Evolutionary conservation across 2,888 invertebrate species (phyloP).

Genomic region (Monochamus alternatus): DNA sequence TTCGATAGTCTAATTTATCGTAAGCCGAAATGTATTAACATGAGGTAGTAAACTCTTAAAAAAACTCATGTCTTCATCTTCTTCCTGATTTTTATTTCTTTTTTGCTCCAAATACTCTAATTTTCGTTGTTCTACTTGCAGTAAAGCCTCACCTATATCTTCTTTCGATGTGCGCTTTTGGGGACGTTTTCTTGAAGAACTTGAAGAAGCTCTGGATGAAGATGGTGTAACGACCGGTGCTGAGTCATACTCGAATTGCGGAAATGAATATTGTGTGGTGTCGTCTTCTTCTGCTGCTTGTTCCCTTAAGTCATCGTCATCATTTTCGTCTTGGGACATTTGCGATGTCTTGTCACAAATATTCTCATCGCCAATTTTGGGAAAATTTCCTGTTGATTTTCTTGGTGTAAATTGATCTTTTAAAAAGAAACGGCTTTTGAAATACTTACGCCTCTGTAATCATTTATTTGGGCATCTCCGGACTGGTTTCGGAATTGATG

Average conservation of each 20-base stretch:
- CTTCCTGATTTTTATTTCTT: conserved; percentile 38
- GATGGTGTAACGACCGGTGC: not conserved
- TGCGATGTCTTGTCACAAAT: no score
- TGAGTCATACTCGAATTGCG: not conserved
- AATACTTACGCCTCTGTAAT: not conserved
- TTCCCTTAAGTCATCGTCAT: not conserved
- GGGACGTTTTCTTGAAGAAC: not conserved
- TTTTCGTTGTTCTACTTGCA: not conserved
- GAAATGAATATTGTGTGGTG: no score
- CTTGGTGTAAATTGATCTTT: not conserved
- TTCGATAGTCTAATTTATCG: conserved; percentile 45
- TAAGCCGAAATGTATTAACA: conserved; percentile 42
- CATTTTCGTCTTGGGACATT: not conserved
- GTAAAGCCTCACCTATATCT: not conserved
- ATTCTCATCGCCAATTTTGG: no score
- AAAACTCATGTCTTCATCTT: conserved; percentile 47
- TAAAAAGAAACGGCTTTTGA: not conserved
- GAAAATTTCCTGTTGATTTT: no score
- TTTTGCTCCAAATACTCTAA: conserved; percentile 28
- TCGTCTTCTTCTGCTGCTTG: not conserved
- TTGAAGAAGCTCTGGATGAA: not conserved
- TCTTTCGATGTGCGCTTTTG: not conserved
- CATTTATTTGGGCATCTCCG: no score
- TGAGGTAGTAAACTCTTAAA: conserved; percentile 49
- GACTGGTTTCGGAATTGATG: no score